Base-by-base conservation (phyloP, 2,797 vertebrate genomes). In the Macrochelys suwanniensis region DNA sequence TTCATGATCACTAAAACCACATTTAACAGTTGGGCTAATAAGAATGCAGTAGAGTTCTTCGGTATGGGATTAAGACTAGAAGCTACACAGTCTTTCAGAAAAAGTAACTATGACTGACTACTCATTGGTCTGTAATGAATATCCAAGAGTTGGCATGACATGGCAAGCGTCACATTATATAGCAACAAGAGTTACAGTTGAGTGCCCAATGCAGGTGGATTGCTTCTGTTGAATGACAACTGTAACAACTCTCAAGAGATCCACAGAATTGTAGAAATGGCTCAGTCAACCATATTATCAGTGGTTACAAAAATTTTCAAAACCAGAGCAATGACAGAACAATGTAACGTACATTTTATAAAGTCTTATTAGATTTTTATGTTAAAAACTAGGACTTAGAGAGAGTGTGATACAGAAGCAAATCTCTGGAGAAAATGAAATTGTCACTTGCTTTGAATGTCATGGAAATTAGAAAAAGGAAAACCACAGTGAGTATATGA, bases 1-100 rank as follows among this genome's bases (percentile, higher is more conserved):
- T n/a, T 85, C 93, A 61, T 82, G 65, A 91, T 85, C 77, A 78
- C 56, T 82, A 89, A 86, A 80, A 88, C 77, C 80, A 82, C 33
- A 92, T 37, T 23, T 83, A 94, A 79, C 5, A 93, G 25, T 77
- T 77, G 45, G 26, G 12, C 25, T 87, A 12, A 85, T 53, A 65
- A 91, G 96, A 91, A 82, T 21, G 2, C 11, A 76, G 26, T 2
- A 7, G 77, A 80, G 17, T 23, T 92, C 92, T 80, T 31, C 7
- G 33, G 21, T 25, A 21, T 17, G 15, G 89, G 47, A 81, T 89
- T 85, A 95, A 10, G 2, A 83, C 49, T 78, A 42, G 81, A 94
- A 85, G 31, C 77, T 54, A 76, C 26, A 45, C 7, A 8, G 23
- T 0, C 17, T 94, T 78, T 89, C 51, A 57, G 28, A 74, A 85